These are phyloP conservation scores for Resseliella maxima DNA, from an alignment of 2,888 invertebrate genomes.

Conservation along the genomic window DNA sequence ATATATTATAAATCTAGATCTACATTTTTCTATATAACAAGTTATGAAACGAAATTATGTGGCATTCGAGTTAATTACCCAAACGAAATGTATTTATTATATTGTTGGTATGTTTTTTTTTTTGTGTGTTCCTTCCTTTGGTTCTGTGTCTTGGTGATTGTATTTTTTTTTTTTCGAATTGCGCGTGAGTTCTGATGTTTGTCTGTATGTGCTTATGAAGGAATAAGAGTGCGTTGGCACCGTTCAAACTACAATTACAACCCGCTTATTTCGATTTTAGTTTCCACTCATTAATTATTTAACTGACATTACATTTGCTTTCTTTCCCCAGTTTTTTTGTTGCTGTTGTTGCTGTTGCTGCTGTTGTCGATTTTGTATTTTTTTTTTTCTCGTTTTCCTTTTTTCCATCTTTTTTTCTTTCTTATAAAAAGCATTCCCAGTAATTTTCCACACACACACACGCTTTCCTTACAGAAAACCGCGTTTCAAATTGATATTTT, in stretches of 20 bases:
- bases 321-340: too few relatives aligned
- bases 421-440: neutral
- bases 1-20: too few relatives aligned
- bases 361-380: too few relatives aligned
- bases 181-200: neutral
- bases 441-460: constrained; percentile 34
- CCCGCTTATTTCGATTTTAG: constrained; percentile 10
- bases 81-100: neutral
- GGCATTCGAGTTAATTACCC: constrained; percentile 6
- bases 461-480: too few relatives aligned
- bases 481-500: neutral
- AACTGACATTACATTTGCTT: neutral
- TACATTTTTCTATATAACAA: neutral
- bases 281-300: constrained; percentile 35
- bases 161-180: neutral
- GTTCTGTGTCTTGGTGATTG: too few relatives aligned
- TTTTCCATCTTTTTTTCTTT: neutral
- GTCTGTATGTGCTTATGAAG: neutral
- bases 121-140: too few relatives aligned
- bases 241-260: constrained; percentile 6
- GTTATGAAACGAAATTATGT: constrained; percentile 1
- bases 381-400: neutral
- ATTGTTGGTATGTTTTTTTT: neutral
- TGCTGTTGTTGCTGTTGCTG: too few relatives aligned
- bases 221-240: constrained; percentile 13